Conservation (phyloP, 1,140 invertebrate species). For the Chlorops oryzae region DNA sequence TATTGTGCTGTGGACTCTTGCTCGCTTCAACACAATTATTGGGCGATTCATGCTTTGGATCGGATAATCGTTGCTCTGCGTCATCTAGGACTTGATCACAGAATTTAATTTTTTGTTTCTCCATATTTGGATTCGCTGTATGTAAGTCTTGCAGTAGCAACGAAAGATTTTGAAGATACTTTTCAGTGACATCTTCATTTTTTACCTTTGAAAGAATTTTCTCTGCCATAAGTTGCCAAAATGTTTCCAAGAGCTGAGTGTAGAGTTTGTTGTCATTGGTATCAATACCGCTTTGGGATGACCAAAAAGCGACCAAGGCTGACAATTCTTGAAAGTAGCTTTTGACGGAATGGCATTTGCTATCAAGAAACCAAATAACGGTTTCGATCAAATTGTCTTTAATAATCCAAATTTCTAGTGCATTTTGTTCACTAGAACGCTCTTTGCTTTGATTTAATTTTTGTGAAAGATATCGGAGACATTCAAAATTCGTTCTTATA, state of each 20-base stretch:
- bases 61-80: not conserved
- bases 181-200: conserved; percentile 22
- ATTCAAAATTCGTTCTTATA: conserved; percentile 62
- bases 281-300: conserved; percentile 46
- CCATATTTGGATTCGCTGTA: conserved; percentile 32
- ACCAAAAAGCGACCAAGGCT: conserved; percentile 54
- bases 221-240: conserved; percentile 52
- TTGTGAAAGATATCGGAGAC: conserved; percentile 58
- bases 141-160: conserved; percentile 33
- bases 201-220: conserved; percentile 45
- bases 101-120: conserved; percentile 36
- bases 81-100: conserved; percentile 1
- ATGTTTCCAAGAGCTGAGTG: conserved; percentile 49
- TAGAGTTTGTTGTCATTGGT: conserved; percentile 20
- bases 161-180: conserved; percentile 27
- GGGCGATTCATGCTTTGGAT: no score
- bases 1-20: not conserved
- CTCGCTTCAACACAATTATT: conserved; percentile 3
- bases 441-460: conserved; percentile 31
- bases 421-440: conserved; percentile 3
- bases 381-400: conserved; percentile 48
- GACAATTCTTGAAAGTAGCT: conserved; percentile 51
- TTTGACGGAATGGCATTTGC: conserved; percentile 42
- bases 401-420: conserved; percentile 34
- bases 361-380: conserved; percentile 48